Percentiles rank a stretch among this genome's conserved stretches.
Evolutionary conservation across 2,797 vertebrate genomes (phyloP).

Genomic region (Hypotaenidia okinawae): DNA sequence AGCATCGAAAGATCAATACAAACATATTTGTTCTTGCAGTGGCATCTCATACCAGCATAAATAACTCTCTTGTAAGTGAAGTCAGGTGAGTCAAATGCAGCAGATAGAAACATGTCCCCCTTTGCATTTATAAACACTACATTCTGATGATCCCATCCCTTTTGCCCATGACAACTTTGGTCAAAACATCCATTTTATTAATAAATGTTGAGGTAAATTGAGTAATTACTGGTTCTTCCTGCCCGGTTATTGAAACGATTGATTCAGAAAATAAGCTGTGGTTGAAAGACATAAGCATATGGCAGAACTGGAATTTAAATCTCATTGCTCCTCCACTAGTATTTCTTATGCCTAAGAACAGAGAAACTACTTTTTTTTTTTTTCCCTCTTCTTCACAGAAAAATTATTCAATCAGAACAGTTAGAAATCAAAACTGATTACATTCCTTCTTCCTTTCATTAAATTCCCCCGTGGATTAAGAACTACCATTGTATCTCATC

Average conservation of each 20-base stretch:
- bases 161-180: not conserved
- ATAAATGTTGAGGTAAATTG: constrained; percentile 50
- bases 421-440: constrained; percentile 9
- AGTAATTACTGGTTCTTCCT: constrained; percentile 33
- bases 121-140: not conserved
- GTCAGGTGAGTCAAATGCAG: not conserved
- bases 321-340: not conserved
- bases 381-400: not conserved
- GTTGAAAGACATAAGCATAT: constrained; percentile 36
- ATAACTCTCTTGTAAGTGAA: not conserved
- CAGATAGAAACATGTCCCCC: not conserved
- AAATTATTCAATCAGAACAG: not conserved
- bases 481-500: not conserved
- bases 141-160: not conserved
- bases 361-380: not conserved
- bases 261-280: constrained; percentile 38
- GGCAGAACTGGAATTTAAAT: constrained; percentile 25
- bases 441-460: constrained; percentile 5
- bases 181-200: constrained; percentile 31
- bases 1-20: not conserved
- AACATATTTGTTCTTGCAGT: not conserved
- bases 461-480: not conserved
- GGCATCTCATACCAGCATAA: not conserved
- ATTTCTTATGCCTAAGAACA: not conserved
- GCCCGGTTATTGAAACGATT: constrained; percentile 23